A percentile compares a stretch with the other conserved stretches of the same genome.
Evolutionary conservation across 2,888 invertebrate species (phyloP).

Genomic region (Geotrupes spiniger): DNA sequence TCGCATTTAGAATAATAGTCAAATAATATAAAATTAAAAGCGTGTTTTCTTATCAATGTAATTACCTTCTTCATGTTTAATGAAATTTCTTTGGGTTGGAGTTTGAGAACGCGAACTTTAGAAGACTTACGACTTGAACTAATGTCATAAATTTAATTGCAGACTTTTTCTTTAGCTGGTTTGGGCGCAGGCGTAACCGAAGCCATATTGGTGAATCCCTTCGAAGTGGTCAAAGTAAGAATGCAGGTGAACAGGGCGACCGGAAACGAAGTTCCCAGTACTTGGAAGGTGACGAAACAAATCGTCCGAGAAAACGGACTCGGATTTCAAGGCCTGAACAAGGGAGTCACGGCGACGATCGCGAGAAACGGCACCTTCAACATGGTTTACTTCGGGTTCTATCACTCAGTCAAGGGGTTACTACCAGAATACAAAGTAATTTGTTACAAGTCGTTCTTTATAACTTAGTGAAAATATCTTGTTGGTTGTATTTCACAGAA

Average conservation of each 20-base stretch:
- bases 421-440: slow-evolving; percentile 64
- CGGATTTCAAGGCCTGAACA: slow-evolving; percentile 77
- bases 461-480: neutral
- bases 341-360: slow-evolving; percentile 86
- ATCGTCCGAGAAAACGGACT: slow-evolving; percentile 76
- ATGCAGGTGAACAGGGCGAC: slow-evolving; percentile 72
- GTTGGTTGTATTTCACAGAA: neutral
- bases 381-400: slow-evolving; percentile 93
- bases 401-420: slow-evolving; percentile 82
- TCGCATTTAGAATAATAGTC: too few species aligned
- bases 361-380: slow-evolving; percentile 89
- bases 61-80: too few species aligned
- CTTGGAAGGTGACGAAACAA: slow-evolving; percentile 74
- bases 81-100: neutral
- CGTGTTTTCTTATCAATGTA: too few species aligned
- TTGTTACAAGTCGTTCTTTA: slow-evolving; percentile 14
- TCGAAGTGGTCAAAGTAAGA: slow-evolving; percentile 94
- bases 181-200: slow-evolving; percentile 88
- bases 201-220: slow-evolving; percentile 88
- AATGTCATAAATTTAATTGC: slow-evolving; percentile 37
- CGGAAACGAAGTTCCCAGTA: slow-evolving; percentile 66
- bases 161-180: slow-evolving; percentile 88
- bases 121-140: neutral
- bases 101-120: neutral
- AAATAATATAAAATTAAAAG: too few species aligned